Conservation (phyloP, 2,888 invertebrate genomes). For the Protula sp. region DNA sequence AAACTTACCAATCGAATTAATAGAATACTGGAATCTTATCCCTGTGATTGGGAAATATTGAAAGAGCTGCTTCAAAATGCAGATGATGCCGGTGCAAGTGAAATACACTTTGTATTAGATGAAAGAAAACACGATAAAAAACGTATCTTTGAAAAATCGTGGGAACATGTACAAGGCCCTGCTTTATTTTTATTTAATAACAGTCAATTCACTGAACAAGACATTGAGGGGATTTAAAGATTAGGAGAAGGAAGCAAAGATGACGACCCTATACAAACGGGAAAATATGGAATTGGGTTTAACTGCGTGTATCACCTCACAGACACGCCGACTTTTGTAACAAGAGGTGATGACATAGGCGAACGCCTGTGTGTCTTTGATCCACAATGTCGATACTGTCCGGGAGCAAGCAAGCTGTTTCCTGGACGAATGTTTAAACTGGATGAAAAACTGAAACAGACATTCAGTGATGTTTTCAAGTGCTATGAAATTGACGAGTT, state of each 20-base stretch:
- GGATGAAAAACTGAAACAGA: slow-evolving; percentile 7
- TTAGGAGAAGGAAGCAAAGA: slow-evolving; percentile 26
- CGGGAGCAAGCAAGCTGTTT: slow-evolving; percentile 17
- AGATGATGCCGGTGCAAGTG: slow-evolving; percentile 40
- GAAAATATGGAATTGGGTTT: slow-evolving; percentile 27
- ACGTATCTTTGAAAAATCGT: slow-evolving; percentile 21
- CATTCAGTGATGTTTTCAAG: slow-evolving; percentile 23
- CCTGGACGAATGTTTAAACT: slow-evolving; percentile 23
- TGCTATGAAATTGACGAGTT: background rate
- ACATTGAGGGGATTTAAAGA: slow-evolving; percentile 23
- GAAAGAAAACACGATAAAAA: slow-evolving; percentile 20
- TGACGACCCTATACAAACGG: slow-evolving; percentile 19
- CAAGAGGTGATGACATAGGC: slow-evolving; percentile 22
- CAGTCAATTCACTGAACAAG: slow-evolving; percentile 18
- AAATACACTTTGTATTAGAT: slow-evolving; percentile 37
- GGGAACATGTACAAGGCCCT: slow-evolving; percentile 22
- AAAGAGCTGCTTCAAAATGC: slow-evolving; percentile 46
- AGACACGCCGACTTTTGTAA: slow-evolving; percentile 23
- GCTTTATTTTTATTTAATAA: slow-evolving; percentile 25
- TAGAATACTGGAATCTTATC: slow-evolving; percentile 13
- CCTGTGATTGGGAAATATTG: slow-evolving; percentile 28
- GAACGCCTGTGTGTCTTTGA: slow-evolving; percentile 35
- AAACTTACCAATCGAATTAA: slow-evolving; percentile 11
- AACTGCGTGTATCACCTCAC: slow-evolving; percentile 27
- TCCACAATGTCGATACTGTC: slow-evolving; percentile 34